A percentile compares a stretch with the other conserved stretches of the same genome.
These are phyloP conservation scores for Verasper variegatus DNA, from an alignment of 2,113 vertebrate species.

Conservation along the genomic window DNA sequence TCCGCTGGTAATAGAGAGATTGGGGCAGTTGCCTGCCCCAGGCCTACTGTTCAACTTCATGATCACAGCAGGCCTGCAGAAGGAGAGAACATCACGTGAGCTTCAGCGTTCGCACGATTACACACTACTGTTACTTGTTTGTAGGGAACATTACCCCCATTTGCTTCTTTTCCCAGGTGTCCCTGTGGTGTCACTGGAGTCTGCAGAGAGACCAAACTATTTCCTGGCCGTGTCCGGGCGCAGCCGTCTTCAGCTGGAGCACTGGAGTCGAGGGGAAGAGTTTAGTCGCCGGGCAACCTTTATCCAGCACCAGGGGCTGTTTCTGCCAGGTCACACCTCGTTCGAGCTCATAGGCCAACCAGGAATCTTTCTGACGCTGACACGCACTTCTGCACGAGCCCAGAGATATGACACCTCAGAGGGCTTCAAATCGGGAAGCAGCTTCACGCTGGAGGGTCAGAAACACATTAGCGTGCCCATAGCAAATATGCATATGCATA, in stretches of 20 bases:
- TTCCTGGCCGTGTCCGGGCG: slow-evolving; percentile 87
- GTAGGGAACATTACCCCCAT: neutral
- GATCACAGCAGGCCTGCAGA: slow-evolving; percentile 92
- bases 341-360: slow-evolving; percentile 92
- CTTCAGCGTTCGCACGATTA: neutral
- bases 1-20: slow-evolving; percentile 84
- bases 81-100: slow-evolving; percentile 92
- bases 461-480: slow-evolving; percentile 7
- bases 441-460: slow-evolving; percentile 93
- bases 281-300: slow-evolving; percentile 90
- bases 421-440: slow-evolving; percentile 91
- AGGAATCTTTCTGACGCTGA: slow-evolving; percentile 90
- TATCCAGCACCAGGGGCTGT: slow-evolving; percentile 92
- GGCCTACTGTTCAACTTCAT: slow-evolving; percentile 93
- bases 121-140: neutral
- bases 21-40: slow-evolving; percentile 71
- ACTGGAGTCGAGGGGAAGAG: slow-evolving; percentile 85
- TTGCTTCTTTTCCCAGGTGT: slow-evolving; percentile 77
- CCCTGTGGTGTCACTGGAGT: slow-evolving; percentile 91
- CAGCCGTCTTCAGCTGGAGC: slow-evolving; percentile 84
- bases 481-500: neutral
- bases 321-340: slow-evolving; percentile 88
- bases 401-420: slow-evolving; percentile 89
- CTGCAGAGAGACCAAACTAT: slow-evolving; percentile 96
- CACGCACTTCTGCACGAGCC: slow-evolving; percentile 81